Conservation (phyloP, 2,113 vertebrate species). For the Loxodonta africana region DNA sequence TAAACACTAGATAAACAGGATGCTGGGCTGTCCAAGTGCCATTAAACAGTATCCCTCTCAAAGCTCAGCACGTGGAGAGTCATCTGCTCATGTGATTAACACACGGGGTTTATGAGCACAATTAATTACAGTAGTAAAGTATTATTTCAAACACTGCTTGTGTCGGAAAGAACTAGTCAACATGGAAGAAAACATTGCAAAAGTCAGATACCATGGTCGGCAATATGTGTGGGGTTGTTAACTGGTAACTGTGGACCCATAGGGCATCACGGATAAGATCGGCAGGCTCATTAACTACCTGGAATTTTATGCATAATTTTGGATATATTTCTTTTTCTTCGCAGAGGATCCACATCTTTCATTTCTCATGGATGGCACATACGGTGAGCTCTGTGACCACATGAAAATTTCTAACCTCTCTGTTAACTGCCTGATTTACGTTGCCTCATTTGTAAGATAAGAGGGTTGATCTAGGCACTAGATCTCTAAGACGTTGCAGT, state of each 20-base stretch:
- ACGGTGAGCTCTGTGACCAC: neutral
- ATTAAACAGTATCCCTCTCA: neutral
- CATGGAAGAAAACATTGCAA: neutral
- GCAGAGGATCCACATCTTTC: neutral
- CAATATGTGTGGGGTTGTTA: neutral
- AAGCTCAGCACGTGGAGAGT: neutral
- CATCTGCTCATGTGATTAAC: conserved; percentile 39
- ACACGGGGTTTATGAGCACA: conserved; percentile 7
- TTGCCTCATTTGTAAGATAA: neutral
- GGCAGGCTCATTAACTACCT: too few relatives aligned
- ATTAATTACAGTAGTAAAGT: conserved; percentile 51
- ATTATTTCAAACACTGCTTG: conserved; percentile 52
- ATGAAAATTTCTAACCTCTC: neutral
- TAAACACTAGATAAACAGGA: conserved; percentile 40
- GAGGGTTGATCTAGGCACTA: neutral
- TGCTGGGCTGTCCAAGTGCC: neutral
- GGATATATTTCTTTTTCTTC: neutral
- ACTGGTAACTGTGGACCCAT: rapidly evolving
- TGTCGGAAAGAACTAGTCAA: neutral
- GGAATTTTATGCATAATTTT: neutral
- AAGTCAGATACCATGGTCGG: neutral
- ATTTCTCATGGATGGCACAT: neutral
- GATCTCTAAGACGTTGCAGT: neutral
- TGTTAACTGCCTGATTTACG: neutral
- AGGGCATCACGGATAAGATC: neutral